Evolutionary conservation across 2,113 vertebrate genomes (phyloP), one percentile per base, ranked within the genome.

Genomic region (Rhipidura dahli): DNA sequence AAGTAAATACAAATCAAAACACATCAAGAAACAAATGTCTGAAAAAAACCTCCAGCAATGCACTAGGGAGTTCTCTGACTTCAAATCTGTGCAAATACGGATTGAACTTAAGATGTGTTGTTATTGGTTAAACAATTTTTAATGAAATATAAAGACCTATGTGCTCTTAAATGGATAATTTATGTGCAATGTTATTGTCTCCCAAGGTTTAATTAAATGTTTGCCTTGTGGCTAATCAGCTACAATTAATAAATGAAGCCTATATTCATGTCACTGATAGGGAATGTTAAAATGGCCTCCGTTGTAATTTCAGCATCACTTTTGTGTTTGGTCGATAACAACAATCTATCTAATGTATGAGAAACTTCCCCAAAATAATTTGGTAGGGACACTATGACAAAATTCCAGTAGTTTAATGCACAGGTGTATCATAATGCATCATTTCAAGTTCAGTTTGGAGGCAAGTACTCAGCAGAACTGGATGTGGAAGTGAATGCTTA

Each of bases 171-270:
- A 97, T 98, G 94, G 98, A 98, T 98, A 98, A 98, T 98, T 98
- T 95, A 98, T 98, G 93, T 96, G 96, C 93, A 97, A 91, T 94
- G 88, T 98, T 98, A 98, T 98, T 98, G 94, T 98, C 97, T 98
- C 96, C 92, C 96, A 95, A 97, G 90, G 95, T 98, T 98, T 98
- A 98, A 98, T 98, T 98, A 98, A 98, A 97, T 97, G 97, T 97
- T 97, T 98, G 98, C 98, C 98, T 98, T 97, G 97, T 98, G 98
- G 98, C 98, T 98, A 98, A 97, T 97, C 97, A 94, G 96, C 89
- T 97, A 81, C 96, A 97, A 98, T 98, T 98, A 98, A 98, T 98
- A 97, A 98, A 94, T 95, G 89, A 97, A 95, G 90, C 83, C 96
- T 89, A 95, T 87, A 97, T 95, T 96, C 77, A 81, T 68, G 90